A percentile compares a stretch with the other conserved stretches of the same genome.
Conservation (phyloP, 1,140 invertebrate species). For the Megalopta genalis region DNA sequence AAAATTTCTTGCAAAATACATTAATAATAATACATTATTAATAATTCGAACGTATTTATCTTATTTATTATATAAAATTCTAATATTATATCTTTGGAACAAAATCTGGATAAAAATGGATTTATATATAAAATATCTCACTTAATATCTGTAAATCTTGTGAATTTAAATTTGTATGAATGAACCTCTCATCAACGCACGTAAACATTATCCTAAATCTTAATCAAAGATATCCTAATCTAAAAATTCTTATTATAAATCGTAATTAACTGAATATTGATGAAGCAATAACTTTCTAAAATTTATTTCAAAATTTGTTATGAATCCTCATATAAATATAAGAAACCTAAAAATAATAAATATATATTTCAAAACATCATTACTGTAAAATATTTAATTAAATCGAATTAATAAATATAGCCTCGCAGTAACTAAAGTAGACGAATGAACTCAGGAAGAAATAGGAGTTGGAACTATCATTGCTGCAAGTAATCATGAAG, state of each 20-base stretch:
- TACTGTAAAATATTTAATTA: slow-evolving; percentile 70
- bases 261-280: slow-evolving; percentile 86
- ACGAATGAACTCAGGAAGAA: slow-evolving; percentile 87
- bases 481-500: slow-evolving; percentile 84
- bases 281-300: slow-evolving; percentile 87
- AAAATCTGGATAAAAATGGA: no score
- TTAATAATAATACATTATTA: no score
- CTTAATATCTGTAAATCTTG: slow-evolving; percentile 84
- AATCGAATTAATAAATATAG: slow-evolving; percentile 87
- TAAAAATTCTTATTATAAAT: slow-evolving; percentile 83
- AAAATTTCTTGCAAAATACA: no score
- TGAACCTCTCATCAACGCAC: slow-evolving; percentile 81
- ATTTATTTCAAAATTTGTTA: slow-evolving; percentile 83
- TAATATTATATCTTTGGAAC: no score
- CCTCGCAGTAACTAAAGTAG: slow-evolving; percentile 86
- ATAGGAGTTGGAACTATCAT: slow-evolving; percentile 86
- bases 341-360: slow-evolving; percentile 80
- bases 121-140: slow-evolving; percentile 67
- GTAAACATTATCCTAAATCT: slow-evolving; percentile 83
- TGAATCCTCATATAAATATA: slow-evolving; percentile 83
- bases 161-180: slow-evolving; percentile 81
- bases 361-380: slow-evolving; percentile 53
- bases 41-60: no score
- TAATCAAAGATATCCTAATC: slow-evolving; percentile 74
- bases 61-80: no score